Evolutionary conservation across 2,113 vertebrate genomes (phyloP).

Genomic region (Sminthopsis crassicaudata): DNA sequence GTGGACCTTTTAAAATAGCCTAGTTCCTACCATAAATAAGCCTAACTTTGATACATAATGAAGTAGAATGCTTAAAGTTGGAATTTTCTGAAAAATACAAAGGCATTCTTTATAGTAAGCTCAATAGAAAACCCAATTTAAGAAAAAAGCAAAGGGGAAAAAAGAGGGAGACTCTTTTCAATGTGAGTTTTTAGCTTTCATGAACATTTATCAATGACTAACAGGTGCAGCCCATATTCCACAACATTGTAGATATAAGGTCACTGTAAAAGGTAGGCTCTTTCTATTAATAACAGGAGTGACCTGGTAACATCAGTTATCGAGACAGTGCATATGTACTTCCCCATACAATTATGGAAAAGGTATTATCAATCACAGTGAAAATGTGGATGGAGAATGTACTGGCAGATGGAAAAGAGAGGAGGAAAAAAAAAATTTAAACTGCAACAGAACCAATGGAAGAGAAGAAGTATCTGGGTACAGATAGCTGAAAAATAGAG

Average conservation of each 20-base stretch:
- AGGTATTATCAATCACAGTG: constrained; percentile 4
- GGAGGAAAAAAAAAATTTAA: background rate
- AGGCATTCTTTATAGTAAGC: background rate
- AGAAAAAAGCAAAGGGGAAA: background rate
- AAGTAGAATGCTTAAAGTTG: constrained; percentile 1
- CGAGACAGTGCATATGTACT: constrained; percentile 2
- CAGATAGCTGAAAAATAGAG: constrained; percentile 38
- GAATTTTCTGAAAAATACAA: constrained; percentile 16
- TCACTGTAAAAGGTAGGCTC: background rate
- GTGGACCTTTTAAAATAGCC: background rate
- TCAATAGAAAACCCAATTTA: background rate
- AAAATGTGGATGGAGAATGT: background rate
- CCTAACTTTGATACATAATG: background rate
- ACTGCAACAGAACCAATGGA: background rate
- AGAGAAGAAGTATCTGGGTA: background rate
- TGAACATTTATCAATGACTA: background rate
- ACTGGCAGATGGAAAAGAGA: background rate
- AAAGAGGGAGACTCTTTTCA: background rate
- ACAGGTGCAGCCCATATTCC: background rate
- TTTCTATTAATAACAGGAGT: constrained; percentile 24
- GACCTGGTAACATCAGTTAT: background rate
- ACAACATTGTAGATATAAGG: background rate
- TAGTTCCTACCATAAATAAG: background rate
- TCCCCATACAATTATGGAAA: constrained; percentile 1
- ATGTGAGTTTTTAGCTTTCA: background rate